Base-by-base conservation (phyloP, 2,113 vertebrate species). In the Speoplatyrhinus poulsoni region DNA sequence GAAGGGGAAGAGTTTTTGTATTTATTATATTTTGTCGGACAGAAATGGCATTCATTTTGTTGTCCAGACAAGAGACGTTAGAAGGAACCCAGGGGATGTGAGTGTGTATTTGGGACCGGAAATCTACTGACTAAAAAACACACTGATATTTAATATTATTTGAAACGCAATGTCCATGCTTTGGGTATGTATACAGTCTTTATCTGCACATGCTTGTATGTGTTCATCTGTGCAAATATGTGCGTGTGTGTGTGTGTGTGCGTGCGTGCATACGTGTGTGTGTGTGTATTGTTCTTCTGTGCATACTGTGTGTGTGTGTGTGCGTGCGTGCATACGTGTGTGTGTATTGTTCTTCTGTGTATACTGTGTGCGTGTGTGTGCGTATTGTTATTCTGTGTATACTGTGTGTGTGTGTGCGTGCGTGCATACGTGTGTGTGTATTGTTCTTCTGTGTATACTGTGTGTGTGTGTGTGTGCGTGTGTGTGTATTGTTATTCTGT, bases 51-150 rank as follows among this genome's bases (percentile, higher is more conserved):
- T 59, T 59, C 52, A 67, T 79, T 90, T 91, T 90, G 86, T 87
- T 73, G 70, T 78, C 65, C 60, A 82, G 87, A 90, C 79, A 76
- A 88, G 80, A 88, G 75, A 75, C 26, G 36, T 41, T 5, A 41
- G 36, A 6, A 41, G 36, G 36, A 41, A 41, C 36, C 36, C 36
- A 41, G 36, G 36, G 48, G 9, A 12, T 65, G 32, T 52, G 26
- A 48, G 52, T 57, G 46, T 15, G 3, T 10, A 15, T 41, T 5
- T 41, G 36, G 6, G 36, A 41, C 36, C 7, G 36, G 4, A 41
- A 46, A 60, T 65, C 62, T 56, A 60, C 59, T 15, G 0, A 17
- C 3, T 11, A 60, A 54, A 49, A 36, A 10, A 60, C 58, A 46
- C 36, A n/a, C n/a, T 16, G 16, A 6, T 9, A 46, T 61, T 33